Percentiles rank a stretch among this genome's conserved stretches.
These are phyloP conservation scores for Petrolisthes cinctipes DNA, from an alignment of 2,888 invertebrate species.

Conservation along the genomic window DNA sequence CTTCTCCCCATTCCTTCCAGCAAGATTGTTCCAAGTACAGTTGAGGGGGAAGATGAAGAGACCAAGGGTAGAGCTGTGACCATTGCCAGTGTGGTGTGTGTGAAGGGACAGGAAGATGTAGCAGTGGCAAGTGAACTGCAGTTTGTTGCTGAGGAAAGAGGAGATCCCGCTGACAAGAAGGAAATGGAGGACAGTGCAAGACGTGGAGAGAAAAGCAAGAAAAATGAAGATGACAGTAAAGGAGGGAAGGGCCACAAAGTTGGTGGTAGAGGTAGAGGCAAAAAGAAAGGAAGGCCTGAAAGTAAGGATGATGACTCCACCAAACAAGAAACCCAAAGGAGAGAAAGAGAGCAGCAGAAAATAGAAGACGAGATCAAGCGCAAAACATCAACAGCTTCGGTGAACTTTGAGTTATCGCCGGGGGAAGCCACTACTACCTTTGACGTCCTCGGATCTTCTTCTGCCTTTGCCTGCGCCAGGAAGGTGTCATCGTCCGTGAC, in stretches of 20 bases:
- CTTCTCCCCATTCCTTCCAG: not conserved
- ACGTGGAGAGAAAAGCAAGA: not conserved
- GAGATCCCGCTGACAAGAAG: not conserved
- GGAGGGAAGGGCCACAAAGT: not conserved
- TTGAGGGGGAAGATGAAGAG: not conserved
- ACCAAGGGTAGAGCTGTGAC: not conserved
- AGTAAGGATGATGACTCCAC: not conserved
- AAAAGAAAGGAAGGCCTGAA: not conserved
- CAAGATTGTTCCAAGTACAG: not conserved
- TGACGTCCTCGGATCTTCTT: not conserved
- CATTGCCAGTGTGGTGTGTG: constrained; percentile 5
- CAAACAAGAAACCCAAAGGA: not conserved
- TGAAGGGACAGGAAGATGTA: not conserved
- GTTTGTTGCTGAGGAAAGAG: not conserved
- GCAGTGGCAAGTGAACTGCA: not conserved
- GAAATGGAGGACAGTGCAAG: not conserved
- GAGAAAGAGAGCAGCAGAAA: not conserved
- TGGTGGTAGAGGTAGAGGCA: not conserved
- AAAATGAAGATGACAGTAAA: not conserved
- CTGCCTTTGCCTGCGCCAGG: not conserved
- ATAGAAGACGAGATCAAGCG: not conserved
- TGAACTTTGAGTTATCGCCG: not conserved
- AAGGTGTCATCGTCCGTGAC: not conserved
- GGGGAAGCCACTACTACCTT: not conserved
- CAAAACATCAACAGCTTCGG: constrained; percentile 27